phyloP scores from a whole-genome alignment of 2,113 vertebrate genomes.

The Hystrix cristata region DNA sequence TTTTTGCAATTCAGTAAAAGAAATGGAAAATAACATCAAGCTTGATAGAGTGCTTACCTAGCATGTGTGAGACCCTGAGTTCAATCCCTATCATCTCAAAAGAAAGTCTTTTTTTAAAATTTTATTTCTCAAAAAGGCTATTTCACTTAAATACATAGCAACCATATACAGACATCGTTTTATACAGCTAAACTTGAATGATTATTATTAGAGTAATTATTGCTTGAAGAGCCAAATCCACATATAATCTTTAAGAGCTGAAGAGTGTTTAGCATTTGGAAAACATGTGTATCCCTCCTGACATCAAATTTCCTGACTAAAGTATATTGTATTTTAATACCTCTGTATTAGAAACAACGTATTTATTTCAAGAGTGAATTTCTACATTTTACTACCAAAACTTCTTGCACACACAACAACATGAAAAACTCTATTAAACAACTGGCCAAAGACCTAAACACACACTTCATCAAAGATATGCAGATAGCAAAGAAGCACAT shows the following conservation, averaged over 20 bases:
- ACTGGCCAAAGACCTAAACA: constrained; percentile 32
- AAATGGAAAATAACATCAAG: neutral
- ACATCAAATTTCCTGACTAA: neutral
- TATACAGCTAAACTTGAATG: constrained; percentile 35
- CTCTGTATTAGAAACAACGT: constrained; percentile 17
- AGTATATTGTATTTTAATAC: neutral
- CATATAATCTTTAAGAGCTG: neutral
- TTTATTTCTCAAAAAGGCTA: neutral
- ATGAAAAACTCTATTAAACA: neutral
- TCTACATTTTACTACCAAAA: neutral
- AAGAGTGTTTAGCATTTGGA: constrained; percentile 10
- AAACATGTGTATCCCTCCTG: neutral
- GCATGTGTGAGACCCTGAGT: neutral
- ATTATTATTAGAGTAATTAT: neutral
- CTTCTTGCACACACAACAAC: constrained; percentile 27
- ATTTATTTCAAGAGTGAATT: constrained; percentile 17
- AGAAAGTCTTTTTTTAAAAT: neutral
- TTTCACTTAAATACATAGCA: neutral
- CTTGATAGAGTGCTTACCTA: neutral
- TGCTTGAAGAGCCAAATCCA: neutral
- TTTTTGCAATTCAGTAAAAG: neutral
- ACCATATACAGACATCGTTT: neutral
- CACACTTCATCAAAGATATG: constrained; percentile 39
- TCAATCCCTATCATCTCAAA: neutral
- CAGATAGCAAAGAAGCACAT: neutral